Evolutionary conservation across 2,888 invertebrate genomes (phyloP).

Genomic region (Zygothrica quintamaculata): DNA sequence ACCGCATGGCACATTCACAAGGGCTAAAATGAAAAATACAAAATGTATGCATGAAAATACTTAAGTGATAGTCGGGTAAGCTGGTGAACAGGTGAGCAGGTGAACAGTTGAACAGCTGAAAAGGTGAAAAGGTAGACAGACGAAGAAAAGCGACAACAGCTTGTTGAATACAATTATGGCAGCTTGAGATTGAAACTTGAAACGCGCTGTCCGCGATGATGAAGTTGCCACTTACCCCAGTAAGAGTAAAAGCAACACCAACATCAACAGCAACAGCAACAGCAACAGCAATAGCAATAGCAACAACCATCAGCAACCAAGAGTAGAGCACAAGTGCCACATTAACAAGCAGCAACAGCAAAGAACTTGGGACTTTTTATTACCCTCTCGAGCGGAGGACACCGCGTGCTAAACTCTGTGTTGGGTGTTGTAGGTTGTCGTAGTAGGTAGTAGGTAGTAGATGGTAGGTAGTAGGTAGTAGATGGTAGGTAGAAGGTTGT

Average conservation of each 20-base stretch:
- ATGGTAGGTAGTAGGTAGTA: conserved; percentile 4
- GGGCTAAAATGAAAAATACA: conserved; percentile 63
- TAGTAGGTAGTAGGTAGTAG: neutral
- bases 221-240: conserved; percentile 73
- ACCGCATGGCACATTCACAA: conserved; percentile 36
- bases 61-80: conserved; percentile 28
- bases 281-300: conserved; percentile 23
- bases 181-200: conserved; percentile 69
- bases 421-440: neutral
- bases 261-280: conserved; percentile 45
- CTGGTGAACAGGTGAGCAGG: neutral
- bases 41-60: conserved; percentile 50
- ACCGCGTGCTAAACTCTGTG: conserved; percentile 23
- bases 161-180: conserved; percentile 77
- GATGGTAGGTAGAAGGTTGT: conserved; percentile 2
- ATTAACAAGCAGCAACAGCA: conserved; percentile 67
- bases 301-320: conserved; percentile 23
- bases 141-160: conserved; percentile 67
- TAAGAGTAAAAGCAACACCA: conserved; percentile 40
- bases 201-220: conserved; percentile 64
- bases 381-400: conserved; percentile 58
- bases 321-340: conserved; percentile 64
- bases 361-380: conserved; percentile 69
- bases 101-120: too few relatives aligned
- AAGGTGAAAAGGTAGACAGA: neutral